Base-by-base conservation (phyloP, 2,888 invertebrate genomes). In the Drosophila infuscata region DNA sequence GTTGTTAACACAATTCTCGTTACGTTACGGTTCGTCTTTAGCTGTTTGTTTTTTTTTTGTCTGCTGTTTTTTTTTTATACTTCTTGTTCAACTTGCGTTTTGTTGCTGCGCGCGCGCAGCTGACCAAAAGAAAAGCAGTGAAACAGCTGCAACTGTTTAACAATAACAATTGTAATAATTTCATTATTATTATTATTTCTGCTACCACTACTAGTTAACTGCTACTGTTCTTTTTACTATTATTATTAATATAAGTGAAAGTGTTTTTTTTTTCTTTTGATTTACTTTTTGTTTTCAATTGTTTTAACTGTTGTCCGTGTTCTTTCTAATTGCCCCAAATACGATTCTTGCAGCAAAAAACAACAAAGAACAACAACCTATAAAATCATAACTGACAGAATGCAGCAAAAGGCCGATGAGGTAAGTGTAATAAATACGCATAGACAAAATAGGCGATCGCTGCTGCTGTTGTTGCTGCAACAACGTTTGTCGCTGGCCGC, bases 341-440 rank as follows among this genome's bases (percentile, higher is more conserved):
- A 68, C 62, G 58, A 71, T 56, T 68, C 67, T 80, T 66, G 70
- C 73, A 71, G 78, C 60, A 52, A 58, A 58, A 41, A 62, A 64
- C 43, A 59, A 46, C 15, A 35, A 48, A 6, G 51, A 57, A 43
- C 6, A 35, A 56, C 29, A 30, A 38, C 9, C 62, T 35, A 61
- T 4, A 64, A 64, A 32, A 61, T 32, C 41, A 57, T 57, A 43
- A 60, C 4, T 59, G 36, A 62, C 71, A 82, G 76, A 74, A 85
- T 86, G 85, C 87, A 86, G 74, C 87, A 85, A 69, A 86, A 86
- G 59, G 69, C 81, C 71, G 85, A 85, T 48, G 85, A 87, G 85
- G 85, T 86, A 29, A 86, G 85, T 82, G 41, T n/a, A 30, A 20
- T 12, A 25, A 48, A 62, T 30, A 20, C 5, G 2, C 43, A 36